phyloP scores from a whole-genome alignment of 1,140 invertebrate genomes.

The Phocides pigmalion region DNA sequence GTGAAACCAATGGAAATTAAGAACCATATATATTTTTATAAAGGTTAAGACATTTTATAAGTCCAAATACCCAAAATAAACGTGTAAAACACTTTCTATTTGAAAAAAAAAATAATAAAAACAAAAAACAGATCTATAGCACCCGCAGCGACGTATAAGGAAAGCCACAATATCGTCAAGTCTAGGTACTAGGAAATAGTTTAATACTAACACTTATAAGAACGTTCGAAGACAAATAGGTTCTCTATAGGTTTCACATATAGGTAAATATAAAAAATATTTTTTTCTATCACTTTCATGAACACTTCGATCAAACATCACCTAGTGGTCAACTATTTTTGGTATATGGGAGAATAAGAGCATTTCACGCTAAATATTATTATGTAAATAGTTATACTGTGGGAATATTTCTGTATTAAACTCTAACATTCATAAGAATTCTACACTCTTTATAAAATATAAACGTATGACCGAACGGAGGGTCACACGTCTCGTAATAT shows the following conservation, averaged over 20 bases:
- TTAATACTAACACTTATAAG: constrained; percentile 35
- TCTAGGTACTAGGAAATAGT: constrained; percentile 14
- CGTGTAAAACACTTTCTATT: too few relatives aligned
- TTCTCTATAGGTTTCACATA: constrained; percentile 60
- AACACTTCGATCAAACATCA: constrained; percentile 70
- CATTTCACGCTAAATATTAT: constrained; percentile 34
- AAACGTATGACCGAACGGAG: constrained; percentile 52
- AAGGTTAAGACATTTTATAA: too few relatives aligned
- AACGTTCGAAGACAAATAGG: constrained; percentile 50
- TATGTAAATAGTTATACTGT: constrained; percentile 48
- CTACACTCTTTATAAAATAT: constrained; percentile 60
- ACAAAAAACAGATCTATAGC: too few relatives aligned
- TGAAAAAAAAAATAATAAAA: too few relatives aligned
- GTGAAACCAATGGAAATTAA: too few relatives aligned
- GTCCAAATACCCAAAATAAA: too few relatives aligned
- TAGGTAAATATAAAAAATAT: constrained; percentile 76
- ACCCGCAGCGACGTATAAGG: too few relatives aligned
- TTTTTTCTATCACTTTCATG: constrained; percentile 77
- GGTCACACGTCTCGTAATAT: constrained; percentile 51
- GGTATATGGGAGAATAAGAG: constrained; percentile 39
- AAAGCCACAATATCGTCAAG: not conserved
- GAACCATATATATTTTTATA: too few relatives aligned
- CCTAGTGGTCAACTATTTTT: constrained; percentile 61
- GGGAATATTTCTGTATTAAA: constrained; percentile 52
- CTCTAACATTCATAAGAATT: constrained; percentile 62